These are phyloP conservation scores for Andrena chrysosceles DNA, from an alignment of 2,888 invertebrate species.

Conservation along the genomic window DNA sequence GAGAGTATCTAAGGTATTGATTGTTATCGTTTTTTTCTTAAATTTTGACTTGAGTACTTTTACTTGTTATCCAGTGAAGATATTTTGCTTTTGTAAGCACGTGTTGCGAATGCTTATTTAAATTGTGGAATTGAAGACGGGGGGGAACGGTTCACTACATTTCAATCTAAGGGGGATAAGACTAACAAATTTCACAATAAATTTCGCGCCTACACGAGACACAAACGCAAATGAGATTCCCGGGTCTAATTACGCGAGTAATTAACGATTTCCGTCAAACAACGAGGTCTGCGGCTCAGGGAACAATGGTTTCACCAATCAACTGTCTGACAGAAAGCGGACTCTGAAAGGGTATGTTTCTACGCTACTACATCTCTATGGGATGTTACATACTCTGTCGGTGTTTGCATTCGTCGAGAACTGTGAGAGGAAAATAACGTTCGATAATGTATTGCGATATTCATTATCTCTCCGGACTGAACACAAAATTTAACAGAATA, in stretches of 20 bases:
- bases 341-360: slow-evolving; percentile 48
- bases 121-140: not conserved
- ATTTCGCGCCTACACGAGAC: slow-evolving; percentile 34
- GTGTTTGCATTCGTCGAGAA: slow-evolving; percentile 57
- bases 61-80: not conserved
- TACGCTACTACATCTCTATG: slow-evolving; percentile 39
- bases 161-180: slow-evolving; percentile 3
- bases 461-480: not conserved
- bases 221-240: slow-evolving; percentile 56
- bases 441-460: slow-evolving; percentile 29
- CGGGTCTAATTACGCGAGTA: slow-evolving; percentile 66
- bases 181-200: slow-evolving; percentile 35
- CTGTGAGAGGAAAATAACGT: slow-evolving; percentile 27
- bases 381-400: slow-evolving; percentile 60
- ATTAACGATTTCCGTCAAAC: slow-evolving; percentile 69
- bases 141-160: not conserved
- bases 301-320: slow-evolving; percentile 66
- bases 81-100: too few relatives aligned
- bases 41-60: not conserved
- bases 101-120: too few relatives aligned
- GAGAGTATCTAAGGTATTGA: too few relatives aligned
- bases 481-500: slow-evolving; percentile 16
- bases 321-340: slow-evolving; percentile 63
- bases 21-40: not conserved
- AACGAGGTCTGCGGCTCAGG: slow-evolving; percentile 54